These are phyloP conservation scores for Cosmorhoe ocellata DNA, from an alignment of 2,888 invertebrate genomes.

Conservation along the genomic window DNA sequence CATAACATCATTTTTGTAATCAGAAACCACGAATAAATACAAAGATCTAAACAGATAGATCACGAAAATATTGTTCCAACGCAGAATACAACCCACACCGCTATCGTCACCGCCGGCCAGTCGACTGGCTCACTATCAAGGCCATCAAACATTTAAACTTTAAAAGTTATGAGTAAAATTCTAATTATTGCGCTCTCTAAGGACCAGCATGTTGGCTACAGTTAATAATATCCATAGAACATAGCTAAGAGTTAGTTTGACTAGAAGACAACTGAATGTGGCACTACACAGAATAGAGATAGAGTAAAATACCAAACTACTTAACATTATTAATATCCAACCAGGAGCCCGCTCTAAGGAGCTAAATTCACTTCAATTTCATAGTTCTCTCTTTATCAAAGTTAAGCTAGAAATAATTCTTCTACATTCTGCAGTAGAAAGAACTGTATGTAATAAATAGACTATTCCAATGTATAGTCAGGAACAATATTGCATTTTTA, in stretches of 20 bases:
- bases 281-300: constrained; percentile 6
- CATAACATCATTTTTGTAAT: too few relatives aligned
- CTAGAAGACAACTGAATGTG: constrained; percentile 26
- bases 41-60: too few relatives aligned
- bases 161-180: neutral
- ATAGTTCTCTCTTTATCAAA: neutral
- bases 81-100: too few relatives aligned
- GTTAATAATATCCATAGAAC: constrained; percentile 6
- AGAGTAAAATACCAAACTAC: neutral
- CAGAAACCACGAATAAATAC: too few relatives aligned
- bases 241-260: constrained; percentile 16
- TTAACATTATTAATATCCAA: constrained; percentile 10
- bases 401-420: neutral
- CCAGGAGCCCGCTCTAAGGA: constrained; percentile 6
- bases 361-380: constrained; percentile 14
- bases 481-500: neutral
- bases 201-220: neutral
- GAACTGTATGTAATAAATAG: neutral
- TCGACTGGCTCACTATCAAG: too few relatives aligned
- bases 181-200: constrained; percentile 5
- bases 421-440: constrained; percentile 3
- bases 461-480: neutral
- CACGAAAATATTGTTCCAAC: too few relatives aligned
- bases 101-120: too few relatives aligned
- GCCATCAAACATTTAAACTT: too few relatives aligned